These are phyloP conservation scores for Octodonta nipae DNA, from an alignment of 2,888 invertebrate genomes.

Conservation along the genomic window DNA sequence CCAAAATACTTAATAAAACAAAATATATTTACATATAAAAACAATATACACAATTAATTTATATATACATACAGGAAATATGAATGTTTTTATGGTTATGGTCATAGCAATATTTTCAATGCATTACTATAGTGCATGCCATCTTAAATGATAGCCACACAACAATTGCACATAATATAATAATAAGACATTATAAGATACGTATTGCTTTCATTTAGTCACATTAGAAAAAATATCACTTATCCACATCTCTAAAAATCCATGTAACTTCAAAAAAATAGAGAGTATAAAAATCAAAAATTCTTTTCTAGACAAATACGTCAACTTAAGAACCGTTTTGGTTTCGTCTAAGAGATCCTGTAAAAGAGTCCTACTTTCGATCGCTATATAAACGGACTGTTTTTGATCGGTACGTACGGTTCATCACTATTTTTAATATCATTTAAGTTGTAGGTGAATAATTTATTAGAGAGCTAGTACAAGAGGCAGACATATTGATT, in stretches of 20 bases:
- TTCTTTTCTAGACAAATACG: no score
- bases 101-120: slow-evolving; percentile 24
- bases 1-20: slow-evolving; percentile 38
- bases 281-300: no score
- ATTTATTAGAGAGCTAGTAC: no score
- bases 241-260: slow-evolving; percentile 24
- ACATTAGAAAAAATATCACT: slow-evolving; percentile 59
- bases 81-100: slow-evolving; percentile 31
- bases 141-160: slow-evolving; percentile 25
- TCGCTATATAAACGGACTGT: no score
- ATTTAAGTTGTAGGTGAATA: no score
- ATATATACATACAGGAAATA: slow-evolving; percentile 37
- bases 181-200: slow-evolving; percentile 49
- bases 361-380: no score
- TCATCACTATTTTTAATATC: no score
- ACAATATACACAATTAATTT: slow-evolving; percentile 39
- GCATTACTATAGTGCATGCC: slow-evolving; percentile 28
- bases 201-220: slow-evolving; percentile 64
- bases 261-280: background rate
- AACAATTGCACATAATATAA: slow-evolving; percentile 36
- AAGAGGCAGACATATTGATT: no score
- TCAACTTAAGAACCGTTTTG: no score
- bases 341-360: no score
- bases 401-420: no score
- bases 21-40: slow-evolving; percentile 39